Evolutionary conservation across 2,113 vertebrate species (phyloP).

Genomic region (Burhinus bistriatus): DNA sequence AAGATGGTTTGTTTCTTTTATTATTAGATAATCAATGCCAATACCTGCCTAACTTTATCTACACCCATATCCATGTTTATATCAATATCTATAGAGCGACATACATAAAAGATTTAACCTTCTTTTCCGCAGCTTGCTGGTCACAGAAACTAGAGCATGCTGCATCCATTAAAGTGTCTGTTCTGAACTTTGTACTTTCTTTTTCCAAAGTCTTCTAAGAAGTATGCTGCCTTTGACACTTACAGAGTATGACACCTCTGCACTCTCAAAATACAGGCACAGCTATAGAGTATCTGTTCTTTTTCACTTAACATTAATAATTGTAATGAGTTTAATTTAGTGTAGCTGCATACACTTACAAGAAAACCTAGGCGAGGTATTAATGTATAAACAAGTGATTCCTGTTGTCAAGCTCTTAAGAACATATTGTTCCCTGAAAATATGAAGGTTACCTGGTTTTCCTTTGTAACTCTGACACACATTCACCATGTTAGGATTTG

Average conservation of each 20-base stretch:
- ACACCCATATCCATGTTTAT: background rate
- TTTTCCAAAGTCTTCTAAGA: background rate
- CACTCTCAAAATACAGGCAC: background rate
- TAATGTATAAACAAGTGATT: background rate
- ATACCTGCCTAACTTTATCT: background rate
- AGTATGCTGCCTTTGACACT: background rate
- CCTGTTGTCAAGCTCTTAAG: background rate
- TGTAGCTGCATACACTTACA: background rate
- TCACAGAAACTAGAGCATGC: background rate
- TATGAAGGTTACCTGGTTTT: accelerated
- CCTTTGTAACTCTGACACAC: background rate
- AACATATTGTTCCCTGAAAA: background rate
- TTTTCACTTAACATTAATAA: background rate
- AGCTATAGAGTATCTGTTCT: background rate
- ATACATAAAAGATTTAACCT: background rate
- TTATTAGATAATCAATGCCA: background rate
- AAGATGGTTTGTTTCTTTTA: background rate
- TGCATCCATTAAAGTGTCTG: background rate
- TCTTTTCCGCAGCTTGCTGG: background rate
- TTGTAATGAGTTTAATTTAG: background rate
- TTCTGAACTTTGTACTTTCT: background rate
- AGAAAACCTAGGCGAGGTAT: background rate
- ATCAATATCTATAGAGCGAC: background rate
- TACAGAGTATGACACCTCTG: background rate
- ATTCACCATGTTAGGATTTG: background rate